Conservation (phyloP, 2,113 vertebrate species). For the Dipodomys merriami region DNA sequence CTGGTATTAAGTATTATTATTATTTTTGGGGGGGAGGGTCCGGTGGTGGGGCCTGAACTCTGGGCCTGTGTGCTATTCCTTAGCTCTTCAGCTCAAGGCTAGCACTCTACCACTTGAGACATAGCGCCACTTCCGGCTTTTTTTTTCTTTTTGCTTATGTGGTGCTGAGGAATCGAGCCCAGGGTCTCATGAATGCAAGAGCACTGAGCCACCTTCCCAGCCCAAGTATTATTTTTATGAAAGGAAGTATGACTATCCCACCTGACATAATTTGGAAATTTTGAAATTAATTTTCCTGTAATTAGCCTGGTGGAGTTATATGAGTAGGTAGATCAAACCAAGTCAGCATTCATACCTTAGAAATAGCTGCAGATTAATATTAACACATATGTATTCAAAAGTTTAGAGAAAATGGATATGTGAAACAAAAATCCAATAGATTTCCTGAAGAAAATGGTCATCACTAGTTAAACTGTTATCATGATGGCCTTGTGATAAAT, state of each 20-base stretch:
- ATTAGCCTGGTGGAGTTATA: background rate
- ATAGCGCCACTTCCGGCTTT: too few species aligned
- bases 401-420: background rate
- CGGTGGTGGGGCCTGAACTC: too few species aligned
- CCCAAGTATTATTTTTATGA: background rate
- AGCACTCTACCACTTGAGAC: too few species aligned
- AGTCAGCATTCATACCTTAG: background rate
- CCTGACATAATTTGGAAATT: background rate
- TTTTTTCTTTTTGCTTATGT: too few species aligned
- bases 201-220: too few species aligned
- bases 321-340: background rate
- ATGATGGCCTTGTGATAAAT: background rate
- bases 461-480: background rate
- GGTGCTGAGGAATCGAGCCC: too few species aligned
- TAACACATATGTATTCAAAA: background rate
- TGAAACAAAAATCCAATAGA: background rate
- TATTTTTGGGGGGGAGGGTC: background rate
- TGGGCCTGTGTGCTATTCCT: too few species aligned
- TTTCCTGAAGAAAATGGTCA: background rate
- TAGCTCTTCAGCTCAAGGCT: too few species aligned
- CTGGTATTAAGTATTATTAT: background rate
- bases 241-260: background rate
- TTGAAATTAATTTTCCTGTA: background rate
- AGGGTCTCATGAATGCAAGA: too few species aligned
- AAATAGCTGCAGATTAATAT: background rate